phyloP scores from a whole-genome alignment of 2,797 vertebrate genomes.

The Lagodon rhomboides region DNA sequence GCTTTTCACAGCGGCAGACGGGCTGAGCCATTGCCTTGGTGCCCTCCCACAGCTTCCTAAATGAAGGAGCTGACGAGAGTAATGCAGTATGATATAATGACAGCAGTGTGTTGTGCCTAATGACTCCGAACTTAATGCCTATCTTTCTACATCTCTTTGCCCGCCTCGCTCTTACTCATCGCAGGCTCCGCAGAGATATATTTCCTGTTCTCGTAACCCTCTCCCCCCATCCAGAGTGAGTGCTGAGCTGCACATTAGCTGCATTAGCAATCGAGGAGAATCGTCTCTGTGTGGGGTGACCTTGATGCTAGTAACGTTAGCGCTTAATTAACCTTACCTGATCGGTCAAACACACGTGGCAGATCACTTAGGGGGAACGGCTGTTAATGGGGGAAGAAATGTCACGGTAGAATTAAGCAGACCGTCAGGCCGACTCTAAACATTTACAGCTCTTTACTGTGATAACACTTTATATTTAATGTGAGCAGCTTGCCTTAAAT shows the following conservation, averaged over 20 bases:
- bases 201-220: slow-evolving; percentile 47
- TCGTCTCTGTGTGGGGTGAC: slow-evolving; percentile 58
- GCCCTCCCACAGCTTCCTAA: slow-evolving; percentile 59
- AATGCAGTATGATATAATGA: slow-evolving; percentile 64
- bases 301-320: slow-evolving; percentile 56
- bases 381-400: slow-evolving; percentile 12
- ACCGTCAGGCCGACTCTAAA: slow-evolving; percentile 27
- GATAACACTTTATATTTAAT: slow-evolving; percentile 19
- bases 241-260: slow-evolving; percentile 65
- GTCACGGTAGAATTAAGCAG: slow-evolving; percentile 23
- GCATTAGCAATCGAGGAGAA: slow-evolving; percentile 56
- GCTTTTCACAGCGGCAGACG: slow-evolving; percentile 50
- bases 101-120: slow-evolving; percentile 66
- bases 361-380: slow-evolving; percentile 14
- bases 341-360: slow-evolving; percentile 21
- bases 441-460: slow-evolving; percentile 20
- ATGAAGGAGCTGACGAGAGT: slow-evolving; percentile 66
- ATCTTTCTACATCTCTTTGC: slow-evolving; percentile 48
- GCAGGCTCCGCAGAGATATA: slow-evolving; percentile 34
- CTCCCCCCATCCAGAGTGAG: slow-evolving; percentile 29
- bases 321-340: slow-evolving; percentile 49
- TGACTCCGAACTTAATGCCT: slow-evolving; percentile 68
- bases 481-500: slow-evolving; percentile 17
- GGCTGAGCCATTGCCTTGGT: slow-evolving; percentile 34
- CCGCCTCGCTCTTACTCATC: slow-evolving; percentile 30